A percentile compares a stretch with the other conserved stretches of the same genome.
phyloP scores from a whole-genome alignment of 2,888 invertebrate species.

The Pocota personata region DNA sequence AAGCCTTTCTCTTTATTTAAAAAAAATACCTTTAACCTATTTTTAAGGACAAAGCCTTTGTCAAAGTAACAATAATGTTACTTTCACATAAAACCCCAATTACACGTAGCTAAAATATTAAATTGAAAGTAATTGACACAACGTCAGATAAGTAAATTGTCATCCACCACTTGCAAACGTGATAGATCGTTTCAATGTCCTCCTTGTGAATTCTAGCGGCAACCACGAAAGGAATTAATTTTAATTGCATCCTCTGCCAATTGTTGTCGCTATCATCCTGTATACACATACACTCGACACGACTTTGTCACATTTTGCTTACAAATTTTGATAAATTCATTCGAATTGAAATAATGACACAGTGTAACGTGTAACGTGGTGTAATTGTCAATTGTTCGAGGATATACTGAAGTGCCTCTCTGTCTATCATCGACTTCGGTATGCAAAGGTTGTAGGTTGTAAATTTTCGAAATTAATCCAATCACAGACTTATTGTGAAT shows the following conservation, averaged over 20 bases:
- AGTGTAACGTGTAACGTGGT: background rate
- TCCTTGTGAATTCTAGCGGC: constrained; percentile 25
- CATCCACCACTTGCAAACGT: constrained; percentile 29
- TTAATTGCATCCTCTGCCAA: constrained; percentile 40
- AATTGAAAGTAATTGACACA: constrained; percentile 40
- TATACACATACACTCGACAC: background rate
- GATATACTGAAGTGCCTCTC: background rate
- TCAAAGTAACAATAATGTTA: background rate
- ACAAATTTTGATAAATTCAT: constrained; percentile 42
- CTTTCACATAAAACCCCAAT: background rate
- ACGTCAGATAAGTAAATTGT: constrained; percentile 24
- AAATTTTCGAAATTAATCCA: background rate
- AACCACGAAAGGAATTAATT: constrained; percentile 44
- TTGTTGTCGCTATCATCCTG: background rate
- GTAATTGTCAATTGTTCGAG: constrained; percentile 4
- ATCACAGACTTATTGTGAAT: constrained; percentile 9
- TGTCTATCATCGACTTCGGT: background rate
- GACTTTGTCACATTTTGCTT: background rate
- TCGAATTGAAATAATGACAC: constrained; percentile 31
- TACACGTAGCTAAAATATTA: constrained; percentile 18
- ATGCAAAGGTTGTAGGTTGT: constrained; percentile 18
- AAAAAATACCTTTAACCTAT: too few species aligned
- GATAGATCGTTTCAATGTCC: constrained; percentile 13
- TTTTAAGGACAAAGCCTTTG: background rate
- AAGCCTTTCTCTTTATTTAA: too few species aligned